Base-by-base conservation (phyloP, 2,888 invertebrate genomes). In the Macrosoma leucophasiata region DNA sequence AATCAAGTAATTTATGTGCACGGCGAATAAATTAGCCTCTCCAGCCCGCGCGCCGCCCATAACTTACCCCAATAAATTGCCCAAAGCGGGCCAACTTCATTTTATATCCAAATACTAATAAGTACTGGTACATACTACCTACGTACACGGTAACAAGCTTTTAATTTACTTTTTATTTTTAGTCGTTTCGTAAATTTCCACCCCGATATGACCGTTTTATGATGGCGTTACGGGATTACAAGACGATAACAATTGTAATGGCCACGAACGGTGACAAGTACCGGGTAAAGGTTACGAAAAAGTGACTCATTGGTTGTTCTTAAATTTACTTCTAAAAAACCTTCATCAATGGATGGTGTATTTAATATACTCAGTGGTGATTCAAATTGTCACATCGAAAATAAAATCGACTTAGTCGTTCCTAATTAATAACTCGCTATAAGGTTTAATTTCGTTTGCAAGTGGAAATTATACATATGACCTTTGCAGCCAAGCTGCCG, bases 1-100 rank as follows among this genome's bases (percentile, higher is more conserved):
- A 84, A 84, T 84, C 81, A 81, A 82, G 81, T 84, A 82, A 84
- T 84, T 84, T 82, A 84, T 84, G 84, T 84, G 84, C 79, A 82
- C 81, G 82, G 79, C 77, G 84, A 79, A 84, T 84, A 84, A 84
- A 82, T 84, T 84, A 81, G 81, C 75, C 73, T 73, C 75, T 63
- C 70, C 66, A 73, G 75, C 71, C 78, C 72, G 77, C 77, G 77
- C 76, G 73, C 78, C 75, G 71, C 69, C 79, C 79, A 82, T 84
- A 78, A 84, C 84, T 84, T 82, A 82, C 84, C 78, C 79, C 79
- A 75, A 82, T 82, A 81, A 84, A 81, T 82, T 79, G 78, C 77
- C 82, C 68, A 76, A 79, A 81, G 78, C 79, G 79, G 75, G 76
- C 75, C 69, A 81, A 84, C 79, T 79, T 81, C 78, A 84, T 79